Percentiles rank a stretch among this genome's conserved stretches.
phyloP scores from a whole-genome alignment of 2,113 vertebrate genomes.

The Mesocricetus auratus region DNA sequence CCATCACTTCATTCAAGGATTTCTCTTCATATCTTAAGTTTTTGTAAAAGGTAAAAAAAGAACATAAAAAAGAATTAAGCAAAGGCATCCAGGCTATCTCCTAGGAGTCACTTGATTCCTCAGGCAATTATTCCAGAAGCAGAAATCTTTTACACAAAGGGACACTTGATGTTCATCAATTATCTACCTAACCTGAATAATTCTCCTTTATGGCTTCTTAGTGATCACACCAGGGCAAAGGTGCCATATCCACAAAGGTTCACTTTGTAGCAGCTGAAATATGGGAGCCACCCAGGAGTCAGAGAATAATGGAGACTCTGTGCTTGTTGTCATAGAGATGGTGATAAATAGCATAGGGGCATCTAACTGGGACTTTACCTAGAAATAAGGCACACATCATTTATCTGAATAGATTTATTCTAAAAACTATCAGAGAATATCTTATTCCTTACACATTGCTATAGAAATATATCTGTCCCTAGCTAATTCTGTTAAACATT shows the following conservation, averaged over 20 bases:
- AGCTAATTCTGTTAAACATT: not conserved
- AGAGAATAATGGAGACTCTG: conserved; percentile 8
- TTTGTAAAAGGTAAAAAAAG: conserved; percentile 61
- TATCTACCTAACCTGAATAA: conserved; percentile 66
- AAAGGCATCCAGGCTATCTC: not conserved
- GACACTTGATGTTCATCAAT: conserved; percentile 67
- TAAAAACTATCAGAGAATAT: not conserved
- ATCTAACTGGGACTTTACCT: not conserved
- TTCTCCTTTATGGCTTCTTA: conserved; percentile 72
- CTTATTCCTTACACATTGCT: not conserved
- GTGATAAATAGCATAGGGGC: not conserved
- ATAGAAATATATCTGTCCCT: not conserved
- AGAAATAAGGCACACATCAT: not conserved
- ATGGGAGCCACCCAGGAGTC: conserved; percentile 15
- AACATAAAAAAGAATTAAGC: conserved; percentile 46
- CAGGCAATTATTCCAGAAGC: conserved; percentile 60
- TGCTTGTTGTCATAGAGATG: not conserved
- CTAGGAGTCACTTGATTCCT: conserved; percentile 19
- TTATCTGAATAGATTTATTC: not conserved
- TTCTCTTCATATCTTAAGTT: conserved; percentile 55
- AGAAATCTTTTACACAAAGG: conserved; percentile 66
- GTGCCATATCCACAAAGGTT: conserved; percentile 58
- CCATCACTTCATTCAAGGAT: conserved; percentile 15
- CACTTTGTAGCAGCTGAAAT: conserved; percentile 68
- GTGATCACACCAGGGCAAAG: conserved; percentile 61